Evolutionary conservation across 2,113 vertebrate genomes (phyloP).

Genomic region (Etheostoma cragini): DNA sequence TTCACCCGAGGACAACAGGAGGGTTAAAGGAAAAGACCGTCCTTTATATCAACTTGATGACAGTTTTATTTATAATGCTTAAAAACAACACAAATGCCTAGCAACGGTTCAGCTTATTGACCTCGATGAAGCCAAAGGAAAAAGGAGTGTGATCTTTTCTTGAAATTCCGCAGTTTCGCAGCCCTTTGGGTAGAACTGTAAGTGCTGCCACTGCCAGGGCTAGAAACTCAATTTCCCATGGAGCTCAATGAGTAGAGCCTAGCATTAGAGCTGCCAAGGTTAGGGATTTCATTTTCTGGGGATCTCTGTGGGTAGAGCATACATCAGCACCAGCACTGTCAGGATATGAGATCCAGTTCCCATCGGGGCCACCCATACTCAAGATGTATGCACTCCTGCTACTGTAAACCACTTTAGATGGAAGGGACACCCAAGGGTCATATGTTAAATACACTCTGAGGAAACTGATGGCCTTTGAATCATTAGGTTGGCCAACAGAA

Average conservation of each 20-base stretch:
- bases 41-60: background rate
- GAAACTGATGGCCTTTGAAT: slow-evolving; percentile 32
- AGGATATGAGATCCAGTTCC: slow-evolving; percentile 60
- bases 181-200: slow-evolving; percentile 46
- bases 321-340: slow-evolving; percentile 64
- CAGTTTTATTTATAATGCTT: background rate
- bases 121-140: slow-evolving; percentile 17
- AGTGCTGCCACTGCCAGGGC: slow-evolving; percentile 41
- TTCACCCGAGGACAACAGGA: too few relatives aligned
- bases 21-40: background rate
- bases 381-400: slow-evolving; percentile 66
- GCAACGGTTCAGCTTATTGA: background rate
- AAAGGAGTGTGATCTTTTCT: slow-evolving; percentile 30
- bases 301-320: slow-evolving; percentile 46
- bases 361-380: slow-evolving; percentile 48
- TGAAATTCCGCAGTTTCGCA: slow-evolving; percentile 54
- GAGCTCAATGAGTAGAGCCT: slow-evolving; percentile 65
- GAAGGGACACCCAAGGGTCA: slow-evolving; percentile 35
- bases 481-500: background rate
- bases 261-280: slow-evolving; percentile 70
- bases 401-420: slow-evolving; percentile 55
- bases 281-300: slow-evolving; percentile 66
- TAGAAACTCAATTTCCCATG: slow-evolving; percentile 76
- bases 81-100: background rate
- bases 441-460: slow-evolving; percentile 35